Evolutionary conservation across 2,888 invertebrate species (phyloP).

Genomic region (Drepanosiphum platanoidis): DNA sequence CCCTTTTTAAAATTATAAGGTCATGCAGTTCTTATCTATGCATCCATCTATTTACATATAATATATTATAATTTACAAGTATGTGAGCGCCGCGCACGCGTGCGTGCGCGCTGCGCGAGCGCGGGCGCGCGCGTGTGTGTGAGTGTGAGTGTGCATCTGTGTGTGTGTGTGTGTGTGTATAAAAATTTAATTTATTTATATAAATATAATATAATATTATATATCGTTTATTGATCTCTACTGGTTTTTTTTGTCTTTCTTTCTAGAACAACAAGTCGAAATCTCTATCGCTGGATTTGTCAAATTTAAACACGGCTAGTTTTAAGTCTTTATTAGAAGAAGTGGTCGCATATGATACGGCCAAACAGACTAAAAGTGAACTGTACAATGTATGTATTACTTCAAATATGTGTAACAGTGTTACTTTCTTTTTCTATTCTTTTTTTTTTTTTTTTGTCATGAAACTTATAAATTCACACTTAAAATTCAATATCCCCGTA

Average conservation of each 20-base stretch:
- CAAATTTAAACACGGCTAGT: slow-evolving; percentile 61
- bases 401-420: not conserved
- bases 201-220: not conserved
- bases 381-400: slow-evolving; percentile 56
- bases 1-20: slow-evolving; percentile 56
- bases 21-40: slow-evolving; percentile 57
- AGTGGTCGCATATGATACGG: slow-evolving; percentile 56
- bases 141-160: too few species aligned
- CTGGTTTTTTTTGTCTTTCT: not conserved
- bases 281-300: slow-evolving; percentile 54
- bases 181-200: not conserved
- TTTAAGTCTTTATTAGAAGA: slow-evolving; percentile 58
- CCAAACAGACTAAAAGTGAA: slow-evolving; percentile 59
- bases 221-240: not conserved
- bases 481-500: too few species aligned
- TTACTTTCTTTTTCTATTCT: too few species aligned
- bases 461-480: too few species aligned
- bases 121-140: too few species aligned
- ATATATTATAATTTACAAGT: not conserved
- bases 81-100: too few species aligned
- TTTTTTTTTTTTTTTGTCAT: too few species aligned
- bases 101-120: too few species aligned
- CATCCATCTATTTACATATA: not conserved
- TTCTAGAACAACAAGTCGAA: slow-evolving; percentile 54
- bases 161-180: not conserved